Base-by-base conservation (phyloP, 1,140 invertebrate genomes). In the Sitophilus oryzae region DNA sequence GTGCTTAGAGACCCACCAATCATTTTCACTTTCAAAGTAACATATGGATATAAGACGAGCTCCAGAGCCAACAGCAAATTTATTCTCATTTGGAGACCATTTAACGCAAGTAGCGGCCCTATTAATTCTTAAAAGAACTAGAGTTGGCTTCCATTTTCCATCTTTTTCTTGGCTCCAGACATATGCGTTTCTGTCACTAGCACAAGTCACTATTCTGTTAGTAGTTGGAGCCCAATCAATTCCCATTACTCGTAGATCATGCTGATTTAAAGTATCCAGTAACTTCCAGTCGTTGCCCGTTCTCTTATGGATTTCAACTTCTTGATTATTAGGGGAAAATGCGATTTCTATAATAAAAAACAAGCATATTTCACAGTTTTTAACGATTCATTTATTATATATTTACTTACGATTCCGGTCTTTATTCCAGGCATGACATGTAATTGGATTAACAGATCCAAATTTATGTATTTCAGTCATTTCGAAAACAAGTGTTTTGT, bases 1-100 rank as follows among this genome's bases (percentile, higher is more conserved):
- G 69, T 99, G 96, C 73, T 98, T 99, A 8, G 94, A 96, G 8
- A 98, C 89, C 97, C 97, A 96, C 94, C 95, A 98, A 71, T 98
- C 91, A 71, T 99, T 97, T 64, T 95, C 92, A 55, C 90, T 85
- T 69, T 98, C 95, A 78, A 98, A 99, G 70, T 96, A 98, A 73
- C 96, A 99, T 30, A 99, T 87, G 1, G 94, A 95, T 61, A 99
- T 93, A 14, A 97, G 73, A 52, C 93, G 81, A 46, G 94, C 94
- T 18, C 96, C 95, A 36, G 93, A 98, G 2, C 96, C 97, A 15
- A 98, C 95, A 14, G 97, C 97, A 80, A 99, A 98, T 76, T 99
- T 99, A 66, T 98, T 98, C 73, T 98, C 97, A 72, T 88, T 77
- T 8, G 97, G 96, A 3, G 96, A 98, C 97, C 97, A 99, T 75